Conservation (phyloP, 1,140 invertebrate species). For the Triops cancriformis region DNA sequence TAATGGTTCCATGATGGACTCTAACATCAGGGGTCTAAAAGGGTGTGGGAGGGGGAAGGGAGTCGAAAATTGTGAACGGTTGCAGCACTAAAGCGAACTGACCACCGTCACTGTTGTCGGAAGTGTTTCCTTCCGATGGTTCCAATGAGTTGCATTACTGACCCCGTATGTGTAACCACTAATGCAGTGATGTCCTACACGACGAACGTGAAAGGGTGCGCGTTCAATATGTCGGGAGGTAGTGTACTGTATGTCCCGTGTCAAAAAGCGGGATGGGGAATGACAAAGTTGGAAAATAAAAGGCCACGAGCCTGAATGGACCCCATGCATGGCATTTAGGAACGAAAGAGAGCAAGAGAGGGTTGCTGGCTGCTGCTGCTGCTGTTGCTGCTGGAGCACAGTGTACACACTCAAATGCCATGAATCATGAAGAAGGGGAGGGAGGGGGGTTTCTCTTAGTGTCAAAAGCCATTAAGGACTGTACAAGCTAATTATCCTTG, state of each 20-base stretch:
- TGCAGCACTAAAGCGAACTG: not conserved
- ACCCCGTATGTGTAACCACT: not conserved
- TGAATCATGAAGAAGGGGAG: not conserved
- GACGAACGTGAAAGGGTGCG: not conserved
- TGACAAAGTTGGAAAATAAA: not conserved
- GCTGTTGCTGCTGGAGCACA: not conserved
- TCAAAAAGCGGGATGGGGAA: not conserved
- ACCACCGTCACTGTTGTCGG: not conserved
- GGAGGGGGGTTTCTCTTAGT: not conserved
- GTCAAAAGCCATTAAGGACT: conserved; percentile 10
- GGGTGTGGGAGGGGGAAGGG: not conserved
- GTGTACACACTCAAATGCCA: not conserved
- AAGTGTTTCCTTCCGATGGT: conserved; percentile 4
- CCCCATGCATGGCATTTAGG: not conserved
- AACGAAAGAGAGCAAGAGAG: not conserved
- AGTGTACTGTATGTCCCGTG: not conserved
- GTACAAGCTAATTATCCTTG: conserved; percentile 10
- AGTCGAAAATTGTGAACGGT: not conserved
- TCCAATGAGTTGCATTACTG: not conserved
- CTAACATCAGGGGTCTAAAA: not conserved
- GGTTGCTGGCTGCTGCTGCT: no score
- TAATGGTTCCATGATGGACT: conserved; percentile 10
- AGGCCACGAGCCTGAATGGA: not conserved
- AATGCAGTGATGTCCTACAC: not conserved
- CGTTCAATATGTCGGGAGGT: not conserved